Evolutionary conservation across 2,113 vertebrate species (phyloP).

Genomic region (Thamnophis sirtalis): DNA sequence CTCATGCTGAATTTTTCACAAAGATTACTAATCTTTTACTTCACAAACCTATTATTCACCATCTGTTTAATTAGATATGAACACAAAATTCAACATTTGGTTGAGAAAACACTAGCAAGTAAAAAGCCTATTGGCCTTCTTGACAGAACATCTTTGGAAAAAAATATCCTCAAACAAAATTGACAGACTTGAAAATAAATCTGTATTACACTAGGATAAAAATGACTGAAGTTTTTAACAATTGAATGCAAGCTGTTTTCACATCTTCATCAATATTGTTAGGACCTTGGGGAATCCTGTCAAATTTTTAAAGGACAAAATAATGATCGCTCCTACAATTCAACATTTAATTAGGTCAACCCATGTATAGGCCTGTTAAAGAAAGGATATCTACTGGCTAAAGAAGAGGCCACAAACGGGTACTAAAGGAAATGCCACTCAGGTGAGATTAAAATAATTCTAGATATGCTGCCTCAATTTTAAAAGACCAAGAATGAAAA

Average conservation of each 20-base stretch:
- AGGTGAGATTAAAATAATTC: neutral
- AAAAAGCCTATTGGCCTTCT: neutral
- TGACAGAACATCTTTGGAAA: neutral
- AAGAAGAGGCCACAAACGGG: neutral
- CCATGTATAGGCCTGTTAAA: neutral
- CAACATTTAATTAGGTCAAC: neutral
- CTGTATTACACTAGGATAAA: neutral
- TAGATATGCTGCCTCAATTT: neutral
- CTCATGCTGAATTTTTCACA: neutral
- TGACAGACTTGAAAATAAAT: neutral
- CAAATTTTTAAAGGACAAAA: neutral
- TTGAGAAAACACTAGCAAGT: neutral
- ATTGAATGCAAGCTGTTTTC: neutral
- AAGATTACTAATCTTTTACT: neutral
- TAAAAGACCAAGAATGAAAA: neutral
- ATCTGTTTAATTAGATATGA: neutral
- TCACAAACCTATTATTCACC: neutral
- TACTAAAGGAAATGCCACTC: neutral
- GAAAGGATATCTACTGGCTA: neutral
- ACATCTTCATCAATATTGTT: neutral
- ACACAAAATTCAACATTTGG: neutral
- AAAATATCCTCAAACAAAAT: slow-evolving; percentile 1
- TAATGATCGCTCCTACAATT: neutral
- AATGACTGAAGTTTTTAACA: slow-evolving; percentile 5
- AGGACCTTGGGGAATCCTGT: neutral